These are phyloP conservation scores for Alitta virens DNA, from an alignment of 2,888 invertebrate species.

Conservation along the genomic window DNA sequence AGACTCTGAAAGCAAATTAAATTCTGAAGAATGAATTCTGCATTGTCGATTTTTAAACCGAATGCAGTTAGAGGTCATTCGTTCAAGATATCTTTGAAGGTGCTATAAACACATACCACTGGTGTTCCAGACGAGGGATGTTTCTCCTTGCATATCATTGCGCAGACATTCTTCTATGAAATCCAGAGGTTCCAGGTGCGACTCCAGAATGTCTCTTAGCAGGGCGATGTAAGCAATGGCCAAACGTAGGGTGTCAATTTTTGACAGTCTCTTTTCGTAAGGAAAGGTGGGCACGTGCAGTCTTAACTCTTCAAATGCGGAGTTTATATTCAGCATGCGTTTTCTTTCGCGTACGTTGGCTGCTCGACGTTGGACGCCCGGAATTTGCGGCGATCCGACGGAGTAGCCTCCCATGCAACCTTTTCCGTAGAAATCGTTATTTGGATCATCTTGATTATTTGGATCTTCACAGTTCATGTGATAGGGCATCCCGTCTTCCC, in stretches of 20 bases:
- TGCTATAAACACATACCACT: conserved; percentile 67
- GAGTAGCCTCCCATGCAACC: neutral
- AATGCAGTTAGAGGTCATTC: too few species aligned
- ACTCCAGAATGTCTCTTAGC: conserved; percentile 68
- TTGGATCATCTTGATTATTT: too few species aligned
- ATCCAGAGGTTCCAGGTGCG: conserved; percentile 83
- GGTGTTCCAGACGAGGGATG: conserved; percentile 78
- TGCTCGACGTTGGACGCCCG: conserved; percentile 80
- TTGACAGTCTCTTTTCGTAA: conserved; percentile 94
- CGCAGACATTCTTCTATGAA: conserved; percentile 72
- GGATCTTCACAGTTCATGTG: neutral
- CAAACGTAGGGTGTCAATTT: conserved; percentile 92
- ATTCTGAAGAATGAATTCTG: too few species aligned
- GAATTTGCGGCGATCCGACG: neutral
- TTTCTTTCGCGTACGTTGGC: conserved; percentile 93
- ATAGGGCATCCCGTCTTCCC: conserved; percentile 1
- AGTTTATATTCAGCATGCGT: conserved; percentile 91
- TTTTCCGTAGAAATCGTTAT: too few species aligned
- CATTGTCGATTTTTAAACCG: too few species aligned
- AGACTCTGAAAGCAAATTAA: too few species aligned
- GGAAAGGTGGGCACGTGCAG: conserved; percentile 98
- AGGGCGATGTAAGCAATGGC: conserved; percentile 83
- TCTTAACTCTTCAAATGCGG: conserved; percentile 93
- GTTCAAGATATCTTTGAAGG: too few species aligned
- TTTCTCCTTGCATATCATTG: neutral